Base-by-base conservation (phyloP, 2,113 vertebrate genomes). In the Trochalopteron elliotii region DNA sequence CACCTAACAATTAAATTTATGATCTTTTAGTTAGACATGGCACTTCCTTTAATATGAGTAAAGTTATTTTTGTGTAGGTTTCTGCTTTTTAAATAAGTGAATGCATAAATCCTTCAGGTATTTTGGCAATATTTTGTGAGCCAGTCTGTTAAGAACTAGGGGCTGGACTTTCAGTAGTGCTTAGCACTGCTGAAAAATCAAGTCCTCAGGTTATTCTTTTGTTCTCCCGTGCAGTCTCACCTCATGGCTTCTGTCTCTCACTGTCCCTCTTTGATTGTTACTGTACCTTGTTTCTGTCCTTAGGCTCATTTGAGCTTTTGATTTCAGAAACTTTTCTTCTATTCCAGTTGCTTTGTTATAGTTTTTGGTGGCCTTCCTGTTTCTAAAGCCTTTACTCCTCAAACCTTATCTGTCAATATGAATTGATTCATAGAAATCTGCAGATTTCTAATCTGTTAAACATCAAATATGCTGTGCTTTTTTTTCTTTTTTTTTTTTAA, bases 81-180 rank as follows among this genome's bases (percentile, higher is more conserved):
- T 94, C 47, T 81, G 23, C 71, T 85, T 88, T 85, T 86, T 70
- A 83, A 86, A 67, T 88, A 70, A 95, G 68, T 86, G 71, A 83
- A 89, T 89, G 30, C 19, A 70, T 80, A 97, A 93, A 83, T 93
- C 59, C 33, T 87, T 86, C n/a, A 33, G 60, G 15, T 83, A 21
- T 77, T 93, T 92, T 59, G 33, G 42, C 55, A 86, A 81, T 59
- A 42, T 77, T 92, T 86, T 83, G 31, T 85, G 67, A 88, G 72
- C 37, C 1, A 5, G 13, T 69, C 70, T 17, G 3, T 72, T 90
- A 92, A 64, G 67, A 89, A 27, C 39, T 50, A 61, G 33, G 23
- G 30, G 18, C 63, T 88, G 60, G 67, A 76, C n/a, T 63, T 93
- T 31, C 21, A 76, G 57, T 49, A 59, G 33, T n/a, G 24, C 37